Conservation (phyloP, 2,797 vertebrate species). For the Dendrocincla tyrannina region DNA sequence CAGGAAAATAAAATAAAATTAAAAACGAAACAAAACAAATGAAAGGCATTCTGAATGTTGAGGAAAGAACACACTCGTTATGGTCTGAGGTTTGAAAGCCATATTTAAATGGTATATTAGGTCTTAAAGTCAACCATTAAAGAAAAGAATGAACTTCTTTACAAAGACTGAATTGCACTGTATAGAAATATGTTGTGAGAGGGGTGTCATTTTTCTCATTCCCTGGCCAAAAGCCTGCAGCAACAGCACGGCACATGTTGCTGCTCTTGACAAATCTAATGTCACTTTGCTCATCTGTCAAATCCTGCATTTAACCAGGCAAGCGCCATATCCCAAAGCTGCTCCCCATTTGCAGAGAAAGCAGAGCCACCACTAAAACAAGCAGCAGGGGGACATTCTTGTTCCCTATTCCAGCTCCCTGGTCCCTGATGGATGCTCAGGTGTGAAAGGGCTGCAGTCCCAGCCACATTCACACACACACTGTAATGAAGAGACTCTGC, state of each 20-base stretch:
- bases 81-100: not conserved
- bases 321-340: not conserved
- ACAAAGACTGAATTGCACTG: not conserved
- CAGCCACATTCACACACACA: rapidly evolving
- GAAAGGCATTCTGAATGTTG: not conserved
- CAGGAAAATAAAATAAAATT: not conserved
- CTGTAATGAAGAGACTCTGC: not conserved
- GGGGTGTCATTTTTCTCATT: not conserved
- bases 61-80: not conserved
- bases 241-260: not conserved
- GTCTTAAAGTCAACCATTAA: not conserved
- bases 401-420: no score
- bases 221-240: not conserved
- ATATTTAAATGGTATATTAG: not conserved
- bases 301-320: not conserved
- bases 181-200: not conserved
- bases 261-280: not conserved
- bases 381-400: not conserved
- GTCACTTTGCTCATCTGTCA: not conserved
- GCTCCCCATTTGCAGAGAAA: not conserved
- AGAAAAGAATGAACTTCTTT: not conserved
- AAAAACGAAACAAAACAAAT: no score
- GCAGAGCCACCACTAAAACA: not conserved
- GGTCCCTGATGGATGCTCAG: not conserved
- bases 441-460: rapidly evolving